These are phyloP conservation scores for Drosophila mayri DNA, from an alignment of 1,140 invertebrate genomes.

Conservation along the genomic window DNA sequence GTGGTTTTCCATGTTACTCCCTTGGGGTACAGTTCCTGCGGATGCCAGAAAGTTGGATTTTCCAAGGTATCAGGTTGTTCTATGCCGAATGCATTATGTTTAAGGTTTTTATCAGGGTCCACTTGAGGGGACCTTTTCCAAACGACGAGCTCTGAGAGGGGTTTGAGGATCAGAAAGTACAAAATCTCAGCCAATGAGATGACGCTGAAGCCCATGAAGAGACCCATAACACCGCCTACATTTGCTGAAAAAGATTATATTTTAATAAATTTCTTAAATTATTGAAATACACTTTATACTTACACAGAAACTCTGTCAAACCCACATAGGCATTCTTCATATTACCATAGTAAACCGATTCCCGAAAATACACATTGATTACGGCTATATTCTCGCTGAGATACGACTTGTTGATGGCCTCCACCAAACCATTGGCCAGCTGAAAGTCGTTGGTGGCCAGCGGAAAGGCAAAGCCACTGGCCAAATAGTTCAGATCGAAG, in stretches of 20 bases:
- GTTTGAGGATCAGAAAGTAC: slow-evolving; percentile 88
- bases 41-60: slow-evolving; percentile 45
- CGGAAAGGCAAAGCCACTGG: slow-evolving; percentile 65
- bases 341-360: slow-evolving; percentile 89
- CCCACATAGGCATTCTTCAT: slow-evolving; percentile 91
- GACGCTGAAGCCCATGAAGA: slow-evolving; percentile 93
- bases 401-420: slow-evolving; percentile 63
- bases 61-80: neutral
- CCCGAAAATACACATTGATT: slow-evolving; percentile 90
- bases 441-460: slow-evolving; percentile 53
- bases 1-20: slow-evolving; percentile 9
- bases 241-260: slow-evolving; percentile 87
- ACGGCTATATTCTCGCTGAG: slow-evolving; percentile 87
- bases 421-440: slow-evolving; percentile 53
- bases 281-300: slow-evolving; percentile 1
- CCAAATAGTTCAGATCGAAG: slow-evolving; percentile 67
- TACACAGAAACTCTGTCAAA: slow-evolving; percentile 91
- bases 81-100: slow-evolving; percentile 4
- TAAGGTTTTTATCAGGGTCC: neutral
- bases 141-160: slow-evolving; percentile 58
- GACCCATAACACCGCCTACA: slow-evolving; percentile 91
- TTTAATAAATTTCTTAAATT: neutral
- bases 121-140: slow-evolving; percentile 41
- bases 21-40: slow-evolving; percentile 63
- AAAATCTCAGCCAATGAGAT: slow-evolving; percentile 91